Base-by-base conservation (phyloP, 2,113 vertebrate genomes). In the Oreochromis spilurus region DNA sequence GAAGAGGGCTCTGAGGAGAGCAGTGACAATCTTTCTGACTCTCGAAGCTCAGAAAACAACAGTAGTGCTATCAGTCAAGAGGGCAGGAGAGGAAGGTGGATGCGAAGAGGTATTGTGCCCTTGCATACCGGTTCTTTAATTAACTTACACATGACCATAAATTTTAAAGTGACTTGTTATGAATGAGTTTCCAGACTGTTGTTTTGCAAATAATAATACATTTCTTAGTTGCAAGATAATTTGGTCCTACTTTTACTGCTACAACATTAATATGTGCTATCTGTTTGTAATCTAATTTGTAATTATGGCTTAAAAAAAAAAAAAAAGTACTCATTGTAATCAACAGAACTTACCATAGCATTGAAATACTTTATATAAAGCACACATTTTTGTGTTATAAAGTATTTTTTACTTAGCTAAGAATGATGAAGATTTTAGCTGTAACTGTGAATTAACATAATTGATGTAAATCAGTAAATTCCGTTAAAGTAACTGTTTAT, bases 1-100 rank as follows among this genome's bases (percentile, higher is more conserved):
- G 96, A 97, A 43, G 98, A 98, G 5, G 96, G 93, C 83, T 99
- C 98, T 0, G 98, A 99, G 87, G 99, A 99, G 82, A 98, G 97
- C 96, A 97, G 96, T 31, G 98, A 99, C 52, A 96, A 94, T 48
- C 97, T 97, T 9, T 99, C 98, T 0, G 98, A 99, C 93, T 97
- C 97, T 2, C 97, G 89, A 70, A 96, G 94, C 93, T 86, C 95
- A 48, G 96, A 97, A 87, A 97, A 97, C 95, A 97, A 94, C 96
- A 96, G 95, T 93, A 94, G 94, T 86, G 95, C 94, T 91, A 90
- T 93, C 85, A 87, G 75, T 87, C 97, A 96, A 88, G 98, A 98
- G 7, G 94, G 95, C 29, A 95, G 92, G 90, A 98, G 94, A 88
- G 98, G 97, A 95, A 94, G 97, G 65, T 99, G 98, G 98, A 97